Evolutionary conservation across 2,888 invertebrate species (phyloP).

Genomic region (Strigamia maritima): DNA sequence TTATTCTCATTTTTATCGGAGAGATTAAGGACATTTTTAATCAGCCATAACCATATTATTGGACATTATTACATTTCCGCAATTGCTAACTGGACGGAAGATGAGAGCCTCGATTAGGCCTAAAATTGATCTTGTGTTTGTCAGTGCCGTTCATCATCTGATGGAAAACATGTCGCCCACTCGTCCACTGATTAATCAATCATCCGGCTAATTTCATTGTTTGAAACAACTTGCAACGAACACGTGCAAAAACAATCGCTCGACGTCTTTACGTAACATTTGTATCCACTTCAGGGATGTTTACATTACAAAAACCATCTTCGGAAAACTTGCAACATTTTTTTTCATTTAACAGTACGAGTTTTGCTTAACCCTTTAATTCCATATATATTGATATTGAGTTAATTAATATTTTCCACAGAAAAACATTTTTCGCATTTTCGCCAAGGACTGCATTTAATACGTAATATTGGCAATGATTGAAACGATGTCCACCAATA

Average conservation of each 20-base stretch:
- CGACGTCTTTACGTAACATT: background rate
- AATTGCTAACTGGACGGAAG: background rate
- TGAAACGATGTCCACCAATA: constrained; percentile 34
- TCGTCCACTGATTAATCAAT: constrained; percentile 12
- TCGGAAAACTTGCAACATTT: background rate
- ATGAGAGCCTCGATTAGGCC: background rate
- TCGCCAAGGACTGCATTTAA: background rate
- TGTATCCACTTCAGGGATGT: background rate
- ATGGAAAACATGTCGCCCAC: constrained; percentile 12
- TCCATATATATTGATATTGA: too few relatives aligned
- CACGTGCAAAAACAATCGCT: background rate
- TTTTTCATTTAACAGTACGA: background rate
- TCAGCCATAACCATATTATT: background rate
- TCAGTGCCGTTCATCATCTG: constrained; percentile 11
- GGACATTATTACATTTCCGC: background rate
- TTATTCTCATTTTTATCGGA: background rate
- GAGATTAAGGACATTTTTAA: background rate
- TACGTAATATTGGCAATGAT: constrained; percentile 8
- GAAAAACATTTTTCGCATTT: too few relatives aligned
- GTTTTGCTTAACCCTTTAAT: background rate
- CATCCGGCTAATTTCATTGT: background rate
- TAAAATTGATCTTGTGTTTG: constrained; percentile 7
- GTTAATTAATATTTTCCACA: background rate
- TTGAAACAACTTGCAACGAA: background rate
- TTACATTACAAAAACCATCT: background rate